Conservation (phyloP, 2,797 vertebrate genomes). For the Schizothorax lantsangensis region DNA sequence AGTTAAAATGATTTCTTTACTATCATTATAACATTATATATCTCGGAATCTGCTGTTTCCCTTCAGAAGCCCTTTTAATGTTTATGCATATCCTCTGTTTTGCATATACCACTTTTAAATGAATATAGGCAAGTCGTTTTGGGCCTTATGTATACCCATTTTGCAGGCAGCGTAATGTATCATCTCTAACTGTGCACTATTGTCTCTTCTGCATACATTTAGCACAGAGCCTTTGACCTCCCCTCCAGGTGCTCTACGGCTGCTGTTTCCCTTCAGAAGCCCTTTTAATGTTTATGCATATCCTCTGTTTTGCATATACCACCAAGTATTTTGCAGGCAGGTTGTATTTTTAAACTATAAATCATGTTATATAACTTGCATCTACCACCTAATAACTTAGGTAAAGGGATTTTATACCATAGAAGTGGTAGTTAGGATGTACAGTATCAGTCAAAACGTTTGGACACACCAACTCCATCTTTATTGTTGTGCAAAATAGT, state of each 20-base stretch:
- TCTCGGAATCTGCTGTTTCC: constrained; percentile 22
- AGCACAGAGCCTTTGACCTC: constrained; percentile 39
- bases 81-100: constrained; percentile 42
- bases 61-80: constrained; percentile 58
- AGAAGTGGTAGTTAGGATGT: neutral
- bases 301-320: constrained; percentile 37
- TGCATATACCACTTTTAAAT: constrained; percentile 31
- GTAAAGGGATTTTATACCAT: neutral
- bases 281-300: constrained; percentile 57
- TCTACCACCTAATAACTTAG: neutral
- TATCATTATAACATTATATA: too few relatives aligned
- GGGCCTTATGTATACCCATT: too few relatives aligned
- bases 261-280: constrained; percentile 46
- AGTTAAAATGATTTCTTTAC: too few relatives aligned
- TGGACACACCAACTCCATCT: neutral
- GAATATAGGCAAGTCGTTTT: constrained; percentile 1
- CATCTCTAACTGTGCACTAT: constrained; percentile 30
- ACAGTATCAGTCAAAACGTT: neutral
- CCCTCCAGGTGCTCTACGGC: constrained; percentile 39
- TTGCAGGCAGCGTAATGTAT: too few relatives aligned
- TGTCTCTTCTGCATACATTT: constrained; percentile 57
- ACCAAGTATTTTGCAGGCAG: constrained; percentile 14
- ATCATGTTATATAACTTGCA: constrained; percentile 14
- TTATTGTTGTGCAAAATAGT: neutral
- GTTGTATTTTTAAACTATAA: constrained; percentile 20